Conservation (phyloP, 2,888 invertebrate genomes). For the Megastigmus dorsalis region DNA sequence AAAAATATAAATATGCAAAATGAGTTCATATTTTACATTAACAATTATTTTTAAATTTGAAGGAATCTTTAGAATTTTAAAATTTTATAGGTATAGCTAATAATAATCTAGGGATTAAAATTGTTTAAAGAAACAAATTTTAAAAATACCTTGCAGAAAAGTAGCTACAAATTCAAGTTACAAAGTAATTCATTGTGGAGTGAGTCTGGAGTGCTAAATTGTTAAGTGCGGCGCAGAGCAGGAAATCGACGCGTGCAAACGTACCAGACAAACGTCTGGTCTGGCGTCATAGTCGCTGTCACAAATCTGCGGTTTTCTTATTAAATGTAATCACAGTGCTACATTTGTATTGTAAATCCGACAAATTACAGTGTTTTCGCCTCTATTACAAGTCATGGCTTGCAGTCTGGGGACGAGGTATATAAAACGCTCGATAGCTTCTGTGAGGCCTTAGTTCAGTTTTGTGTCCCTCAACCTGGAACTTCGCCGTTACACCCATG, state of each 20-base stretch:
- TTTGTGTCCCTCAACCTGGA: slow-evolving; percentile 57
- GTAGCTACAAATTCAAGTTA: not conserved
- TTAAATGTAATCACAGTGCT: slow-evolving; percentile 70
- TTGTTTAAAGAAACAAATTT: not conserved
- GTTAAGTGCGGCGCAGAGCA: slow-evolving; percentile 39
- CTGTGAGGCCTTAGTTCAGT: slow-evolving; percentile 62
- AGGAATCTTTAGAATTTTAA: too few species aligned
- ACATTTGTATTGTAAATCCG: slow-evolving; percentile 67
- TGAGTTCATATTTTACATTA: too few species aligned
- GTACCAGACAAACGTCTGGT: slow-evolving; percentile 39
- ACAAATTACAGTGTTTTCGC: slow-evolving; percentile 68
- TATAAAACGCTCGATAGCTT: slow-evolving; percentile 61
- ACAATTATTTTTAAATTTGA: too few species aligned
- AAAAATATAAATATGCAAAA: not conserved
- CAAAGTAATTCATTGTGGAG: slow-evolving; percentile 1
- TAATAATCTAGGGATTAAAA: too few species aligned
- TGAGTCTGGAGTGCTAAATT: slow-evolving; percentile 5
- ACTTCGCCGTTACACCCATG: slow-evolving; percentile 63
- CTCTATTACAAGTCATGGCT: slow-evolving; percentile 61
- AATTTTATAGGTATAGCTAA: too few species aligned
- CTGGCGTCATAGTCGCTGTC: slow-evolving; percentile 56
- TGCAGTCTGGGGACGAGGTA: slow-evolving; percentile 57
- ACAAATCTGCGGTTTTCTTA: slow-evolving; percentile 72
- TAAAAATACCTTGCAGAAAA: not conserved
- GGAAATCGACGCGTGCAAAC: slow-evolving; percentile 51